Percentiles rank a stretch among this genome's conserved stretches.
Evolutionary conservation across 1,140 invertebrate genomes (phyloP).

Genomic region (Sarcophaga bullata): DNA sequence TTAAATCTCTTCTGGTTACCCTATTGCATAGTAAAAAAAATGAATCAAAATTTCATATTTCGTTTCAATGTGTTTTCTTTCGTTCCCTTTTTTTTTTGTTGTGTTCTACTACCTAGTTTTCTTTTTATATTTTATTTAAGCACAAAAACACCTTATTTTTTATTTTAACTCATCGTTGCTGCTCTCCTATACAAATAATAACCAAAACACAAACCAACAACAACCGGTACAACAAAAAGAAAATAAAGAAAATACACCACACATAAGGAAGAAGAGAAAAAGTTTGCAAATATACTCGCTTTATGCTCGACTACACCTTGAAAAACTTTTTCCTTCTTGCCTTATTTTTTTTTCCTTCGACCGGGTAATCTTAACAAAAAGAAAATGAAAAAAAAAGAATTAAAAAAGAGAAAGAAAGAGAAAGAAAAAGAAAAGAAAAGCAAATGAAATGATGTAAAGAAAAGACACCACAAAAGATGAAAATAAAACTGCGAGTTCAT

Average conservation of each 20-base stretch:
- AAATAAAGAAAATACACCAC: not conserved
- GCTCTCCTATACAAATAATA: conserved; percentile 20
- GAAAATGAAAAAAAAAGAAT: not conserved
- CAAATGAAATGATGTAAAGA: not conserved
- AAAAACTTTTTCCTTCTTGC: conserved; percentile 20
- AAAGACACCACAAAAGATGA: conserved; percentile 19
- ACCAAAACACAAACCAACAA: not conserved
- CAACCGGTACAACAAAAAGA: not conserved
- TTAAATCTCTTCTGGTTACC: not conserved
- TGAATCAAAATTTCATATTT: conserved; percentile 13
- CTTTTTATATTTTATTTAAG: not conserved
- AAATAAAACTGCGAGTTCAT: conserved; percentile 20
- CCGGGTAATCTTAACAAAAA: not conserved
- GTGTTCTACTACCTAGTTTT: too few species aligned
- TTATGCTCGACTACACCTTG: conserved; percentile 39
- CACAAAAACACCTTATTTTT: not conserved
- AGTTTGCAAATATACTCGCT: conserved; percentile 29
- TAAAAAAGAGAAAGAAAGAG: not conserved
- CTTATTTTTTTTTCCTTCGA: too few species aligned
- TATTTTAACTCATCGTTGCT: conserved; percentile 5
- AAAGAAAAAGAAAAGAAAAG: not conserved
- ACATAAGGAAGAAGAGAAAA: not conserved
- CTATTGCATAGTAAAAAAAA: not conserved
- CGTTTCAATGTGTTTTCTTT: too few species aligned
- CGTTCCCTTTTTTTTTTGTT: too few species aligned